A percentile compares a stretch with the other conserved stretches of the same genome.
Conservation (phyloP, 1,140 invertebrate genomes). For the Asobara japonica region DNA sequence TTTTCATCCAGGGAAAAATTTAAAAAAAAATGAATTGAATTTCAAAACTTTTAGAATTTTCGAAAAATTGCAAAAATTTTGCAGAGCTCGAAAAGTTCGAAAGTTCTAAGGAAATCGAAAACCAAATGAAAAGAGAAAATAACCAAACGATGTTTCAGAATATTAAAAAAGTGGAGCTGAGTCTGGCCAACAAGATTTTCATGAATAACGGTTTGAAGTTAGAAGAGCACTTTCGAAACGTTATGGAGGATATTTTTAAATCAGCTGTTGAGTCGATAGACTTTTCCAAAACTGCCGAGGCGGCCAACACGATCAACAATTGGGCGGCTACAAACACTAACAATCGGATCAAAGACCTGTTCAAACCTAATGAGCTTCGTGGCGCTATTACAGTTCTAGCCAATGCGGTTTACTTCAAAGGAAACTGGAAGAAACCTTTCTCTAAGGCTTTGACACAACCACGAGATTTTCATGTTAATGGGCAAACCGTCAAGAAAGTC, state of each 20-base stretch:
- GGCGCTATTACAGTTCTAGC: conserved; percentile 75
- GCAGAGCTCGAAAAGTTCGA: too few species aligned
- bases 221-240: not conserved
- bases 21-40: too few species aligned
- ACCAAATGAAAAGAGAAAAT: too few species aligned
- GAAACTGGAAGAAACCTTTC: conserved; percentile 63
- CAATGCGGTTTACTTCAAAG: conserved; percentile 88
- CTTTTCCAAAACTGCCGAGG: conserved; percentile 61
- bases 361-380: conserved; percentile 55
- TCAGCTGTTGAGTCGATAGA: conserved; percentile 68
- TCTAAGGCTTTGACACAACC: conserved; percentile 50
- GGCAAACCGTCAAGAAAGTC: conserved; percentile 55
- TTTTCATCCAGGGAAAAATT: too few species aligned
- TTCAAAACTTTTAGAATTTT: too few species aligned
- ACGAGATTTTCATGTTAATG: conserved; percentile 58
- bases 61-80: too few species aligned
- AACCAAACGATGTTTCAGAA: conserved; percentile 51
- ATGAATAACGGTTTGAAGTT: conserved; percentile 62
- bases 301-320: conserved; percentile 71
- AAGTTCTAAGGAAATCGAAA: not conserved
- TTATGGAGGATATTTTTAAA: conserved; percentile 54
- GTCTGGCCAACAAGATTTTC: conserved; percentile 74
- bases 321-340: conserved; percentile 81
- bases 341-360: conserved; percentile 76
- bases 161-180: conserved; percentile 63